Evolutionary conservation across 2,113 vertebrate species (phyloP).

Genomic region (Cottus gobio): DNA sequence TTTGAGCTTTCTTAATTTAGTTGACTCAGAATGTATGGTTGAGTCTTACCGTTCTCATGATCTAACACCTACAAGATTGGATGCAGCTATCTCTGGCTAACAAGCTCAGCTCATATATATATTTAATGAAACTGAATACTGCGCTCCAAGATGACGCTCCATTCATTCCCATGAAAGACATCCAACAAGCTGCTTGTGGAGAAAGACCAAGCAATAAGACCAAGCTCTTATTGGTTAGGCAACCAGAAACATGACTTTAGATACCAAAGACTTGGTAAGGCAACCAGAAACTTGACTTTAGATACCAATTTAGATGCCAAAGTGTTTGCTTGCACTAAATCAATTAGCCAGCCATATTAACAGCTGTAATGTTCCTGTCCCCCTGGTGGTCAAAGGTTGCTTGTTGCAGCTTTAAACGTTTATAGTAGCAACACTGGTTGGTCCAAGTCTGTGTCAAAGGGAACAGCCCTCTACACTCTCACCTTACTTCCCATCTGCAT

Average conservation of each 20-base stretch:
- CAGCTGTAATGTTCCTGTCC: background rate
- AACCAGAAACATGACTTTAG: background rate
- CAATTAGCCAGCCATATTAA: background rate
- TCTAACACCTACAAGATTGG: background rate
- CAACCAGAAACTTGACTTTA: background rate
- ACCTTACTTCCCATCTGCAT: background rate
- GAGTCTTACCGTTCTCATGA: too few species aligned
- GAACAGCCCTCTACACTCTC: background rate
- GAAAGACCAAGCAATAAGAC: background rate
- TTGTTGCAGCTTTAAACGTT: background rate
- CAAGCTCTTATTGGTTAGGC: too few species aligned
- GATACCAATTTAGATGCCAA: background rate
- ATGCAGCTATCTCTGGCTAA: background rate
- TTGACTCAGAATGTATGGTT: too few species aligned
- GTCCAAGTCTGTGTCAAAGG: background rate
- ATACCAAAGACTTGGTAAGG: background rate
- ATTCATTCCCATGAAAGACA: background rate
- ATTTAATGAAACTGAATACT: background rate
- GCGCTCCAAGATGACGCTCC: background rate
- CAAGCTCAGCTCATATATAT: background rate
- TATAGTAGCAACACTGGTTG: background rate
- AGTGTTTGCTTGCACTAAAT: background rate
- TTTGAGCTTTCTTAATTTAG: too few species aligned
- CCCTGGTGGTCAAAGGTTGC: background rate
- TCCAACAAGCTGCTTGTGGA: constrained; percentile 2